Conservation (phyloP, 2,888 invertebrate genomes). For the Minunthozetes semirufus region DNA sequence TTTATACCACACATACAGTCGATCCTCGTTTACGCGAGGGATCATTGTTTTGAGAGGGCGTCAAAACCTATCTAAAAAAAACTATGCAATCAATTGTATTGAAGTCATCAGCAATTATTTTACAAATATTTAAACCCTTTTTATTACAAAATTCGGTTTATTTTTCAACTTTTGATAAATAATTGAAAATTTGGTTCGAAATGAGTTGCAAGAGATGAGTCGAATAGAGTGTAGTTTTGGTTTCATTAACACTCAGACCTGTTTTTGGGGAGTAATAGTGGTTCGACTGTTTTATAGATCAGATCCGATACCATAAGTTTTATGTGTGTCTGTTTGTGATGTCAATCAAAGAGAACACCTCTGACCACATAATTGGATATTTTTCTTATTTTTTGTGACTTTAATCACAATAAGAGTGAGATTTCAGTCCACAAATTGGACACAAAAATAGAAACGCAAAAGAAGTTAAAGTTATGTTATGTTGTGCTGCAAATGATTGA, state of each 20-base stretch:
- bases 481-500: too few relatives aligned
- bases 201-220: neutral
- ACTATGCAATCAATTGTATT: too few relatives aligned
- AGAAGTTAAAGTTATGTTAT: too few relatives aligned
- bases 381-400: neutral
- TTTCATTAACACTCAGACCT: neutral
- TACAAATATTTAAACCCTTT: too few relatives aligned
- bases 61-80: too few relatives aligned
- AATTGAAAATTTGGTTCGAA: too few relatives aligned
- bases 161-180: too few relatives aligned
- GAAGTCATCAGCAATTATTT: too few relatives aligned
- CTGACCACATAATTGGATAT: slow-evolving; percentile 7
- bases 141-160: too few relatives aligned
- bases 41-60: neutral
- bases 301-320: neutral
- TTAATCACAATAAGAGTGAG: neutral
- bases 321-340: neutral
- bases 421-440: neutral
- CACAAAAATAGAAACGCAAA: neutral
- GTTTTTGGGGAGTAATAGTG: neutral
- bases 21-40: neutral
- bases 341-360: slow-evolving; percentile 23
- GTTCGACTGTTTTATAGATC: neutral
- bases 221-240: neutral
- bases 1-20: neutral